Evolutionary conservation across 1,140 invertebrate genomes (phyloP).

Genomic region (Cydia amplana): DNA sequence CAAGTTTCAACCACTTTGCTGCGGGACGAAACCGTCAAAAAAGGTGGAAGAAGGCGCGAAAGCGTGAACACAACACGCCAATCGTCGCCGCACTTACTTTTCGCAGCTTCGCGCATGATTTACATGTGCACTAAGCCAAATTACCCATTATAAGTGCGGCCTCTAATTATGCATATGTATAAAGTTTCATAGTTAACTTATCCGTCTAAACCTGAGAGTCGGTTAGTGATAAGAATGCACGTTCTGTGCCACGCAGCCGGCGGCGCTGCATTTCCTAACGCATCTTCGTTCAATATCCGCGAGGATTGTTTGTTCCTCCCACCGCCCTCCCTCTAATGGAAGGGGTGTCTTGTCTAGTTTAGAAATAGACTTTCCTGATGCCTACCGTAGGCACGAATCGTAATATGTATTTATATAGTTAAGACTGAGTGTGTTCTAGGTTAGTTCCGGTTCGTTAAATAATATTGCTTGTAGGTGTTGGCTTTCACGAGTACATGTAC

Average conservation of each 20-base stretch:
- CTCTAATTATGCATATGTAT: too few relatives aligned
- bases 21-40: too few relatives aligned
- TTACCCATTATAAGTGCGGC: too few relatives aligned
- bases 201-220: neutral
- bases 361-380: constrained; percentile 57
- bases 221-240: constrained; percentile 37
- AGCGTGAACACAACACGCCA: too few relatives aligned
- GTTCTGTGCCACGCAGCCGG: constrained; percentile 61
- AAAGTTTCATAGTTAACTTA: neutral
- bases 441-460: neutral
- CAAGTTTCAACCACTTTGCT: too few relatives aligned
- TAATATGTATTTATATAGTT: constrained; percentile 7
- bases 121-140: too few relatives aligned
- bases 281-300: constrained; percentile 75
- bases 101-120: too few relatives aligned
- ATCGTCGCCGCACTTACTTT: too few relatives aligned
- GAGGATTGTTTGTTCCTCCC: constrained; percentile 70
- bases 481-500: neutral
- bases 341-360: constrained; percentile 63
- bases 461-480: constrained; percentile 1
- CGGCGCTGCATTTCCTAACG: constrained; percentile 74
- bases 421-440: neutral
- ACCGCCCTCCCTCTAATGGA: constrained; percentile 60
- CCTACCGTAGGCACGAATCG: neutral
- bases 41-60: too few relatives aligned